These are phyloP conservation scores for Hyperopisus bebe DNA, from an alignment of 2,113 vertebrate species.

Conservation along the genomic window DNA sequence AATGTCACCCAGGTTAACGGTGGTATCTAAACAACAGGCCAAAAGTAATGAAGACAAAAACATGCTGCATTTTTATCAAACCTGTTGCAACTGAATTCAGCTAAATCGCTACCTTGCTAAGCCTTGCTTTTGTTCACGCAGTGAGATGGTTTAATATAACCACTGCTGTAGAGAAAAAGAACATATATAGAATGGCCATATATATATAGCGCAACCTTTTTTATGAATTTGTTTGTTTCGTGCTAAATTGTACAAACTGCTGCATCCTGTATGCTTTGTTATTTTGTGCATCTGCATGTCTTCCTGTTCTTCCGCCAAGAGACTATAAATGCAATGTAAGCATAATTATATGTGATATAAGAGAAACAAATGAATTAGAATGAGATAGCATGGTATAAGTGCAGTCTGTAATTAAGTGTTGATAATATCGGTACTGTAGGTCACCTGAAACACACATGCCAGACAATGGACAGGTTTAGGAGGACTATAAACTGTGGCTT, in stretches of 20 bases:
- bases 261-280: background rate
- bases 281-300: background rate
- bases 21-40: background rate
- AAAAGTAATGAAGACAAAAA: background rate
- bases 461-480: background rate
- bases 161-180: background rate
- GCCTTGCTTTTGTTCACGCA: background rate
- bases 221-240: background rate
- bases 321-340: background rate
- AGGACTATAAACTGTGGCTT: background rate
- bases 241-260: background rate
- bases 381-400: background rate
- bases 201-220: background rate
- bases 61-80: background rate
- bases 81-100: background rate
- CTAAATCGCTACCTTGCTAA: background rate
- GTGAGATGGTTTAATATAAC: background rate
- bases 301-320: background rate
- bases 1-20: background rate
- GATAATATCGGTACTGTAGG: background rate
- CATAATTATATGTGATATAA: background rate
- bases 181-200: background rate
- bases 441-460: background rate
- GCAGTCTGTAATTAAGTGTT: background rate
- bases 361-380: background rate